Conservation (phyloP, 2,797 vertebrate genomes). For the Sphenodon punctatus region DNA sequence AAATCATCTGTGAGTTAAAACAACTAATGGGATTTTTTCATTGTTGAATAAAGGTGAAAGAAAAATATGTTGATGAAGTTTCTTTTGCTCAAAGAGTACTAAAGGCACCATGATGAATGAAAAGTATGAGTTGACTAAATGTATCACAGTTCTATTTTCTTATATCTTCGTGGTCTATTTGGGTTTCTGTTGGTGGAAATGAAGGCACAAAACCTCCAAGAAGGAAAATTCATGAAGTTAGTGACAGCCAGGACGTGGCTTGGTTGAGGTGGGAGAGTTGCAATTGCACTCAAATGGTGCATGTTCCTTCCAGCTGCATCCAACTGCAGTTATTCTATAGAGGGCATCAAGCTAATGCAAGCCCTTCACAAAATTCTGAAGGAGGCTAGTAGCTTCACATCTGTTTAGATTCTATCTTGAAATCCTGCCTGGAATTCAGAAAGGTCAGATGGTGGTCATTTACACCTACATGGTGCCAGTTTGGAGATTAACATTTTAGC, state of each 20-base stretch:
- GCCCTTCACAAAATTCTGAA: too few relatives aligned
- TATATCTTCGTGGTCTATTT: background rate
- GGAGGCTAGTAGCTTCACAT: too few relatives aligned
- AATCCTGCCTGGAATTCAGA: too few relatives aligned
- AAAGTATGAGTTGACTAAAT: background rate
- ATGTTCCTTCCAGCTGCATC: background rate
- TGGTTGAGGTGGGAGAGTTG: background rate
- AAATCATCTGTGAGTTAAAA: too few relatives aligned
- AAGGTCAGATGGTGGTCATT: too few relatives aligned
- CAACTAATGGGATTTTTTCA: background rate
- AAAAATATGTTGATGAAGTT: background rate
- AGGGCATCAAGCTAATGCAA: too few relatives aligned
- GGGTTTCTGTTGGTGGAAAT: fast-evolving
- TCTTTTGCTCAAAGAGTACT: background rate
- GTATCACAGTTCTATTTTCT: background rate
- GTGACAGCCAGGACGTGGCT: background rate
- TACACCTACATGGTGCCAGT: too few relatives aligned
- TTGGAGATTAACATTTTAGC: too few relatives aligned
- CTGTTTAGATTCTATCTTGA: too few relatives aligned
- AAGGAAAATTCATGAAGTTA: background rate
- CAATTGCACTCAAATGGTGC: background rate
- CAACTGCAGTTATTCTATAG: background rate
- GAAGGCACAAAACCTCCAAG: background rate
- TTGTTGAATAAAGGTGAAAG: background rate
- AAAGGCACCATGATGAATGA: background rate